phyloP scores from a whole-genome alignment of 2,113 vertebrate species.

The Hippocampus guttulatus region DNA sequence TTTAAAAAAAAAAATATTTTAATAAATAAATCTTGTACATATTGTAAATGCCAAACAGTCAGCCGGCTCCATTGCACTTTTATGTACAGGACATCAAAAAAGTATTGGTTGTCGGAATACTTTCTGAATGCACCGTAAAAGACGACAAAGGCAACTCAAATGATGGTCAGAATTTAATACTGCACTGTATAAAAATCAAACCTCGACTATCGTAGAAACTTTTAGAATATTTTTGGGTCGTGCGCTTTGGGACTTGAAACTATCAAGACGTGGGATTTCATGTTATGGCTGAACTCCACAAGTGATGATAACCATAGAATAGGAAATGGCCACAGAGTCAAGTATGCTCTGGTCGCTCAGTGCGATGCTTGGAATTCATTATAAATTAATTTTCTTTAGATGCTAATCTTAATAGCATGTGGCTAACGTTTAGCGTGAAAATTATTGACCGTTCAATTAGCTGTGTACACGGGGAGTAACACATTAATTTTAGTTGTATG shows the following conservation, averaged over 20 bases:
- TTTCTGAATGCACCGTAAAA: not conserved
- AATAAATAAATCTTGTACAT: conserved; percentile 14
- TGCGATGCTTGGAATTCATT: too few species aligned
- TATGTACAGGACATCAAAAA: not conserved
- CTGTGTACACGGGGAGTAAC: too few species aligned
- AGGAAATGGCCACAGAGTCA: too few species aligned
- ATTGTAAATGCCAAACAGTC: not conserved
- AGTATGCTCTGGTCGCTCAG: too few species aligned
- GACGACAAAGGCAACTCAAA: not conserved
- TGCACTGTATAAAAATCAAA: not conserved
- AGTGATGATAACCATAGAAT: too few species aligned
- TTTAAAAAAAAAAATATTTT: not conserved
- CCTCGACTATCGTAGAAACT: too few species aligned
- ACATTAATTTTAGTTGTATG: not conserved
- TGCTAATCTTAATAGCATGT: not conserved
- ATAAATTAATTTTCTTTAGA: too few species aligned
- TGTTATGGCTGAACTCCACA: too few species aligned
- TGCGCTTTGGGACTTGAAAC: not conserved
- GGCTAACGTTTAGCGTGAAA: not conserved
- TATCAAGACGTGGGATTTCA: too few species aligned
- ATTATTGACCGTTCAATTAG: too few species aligned
- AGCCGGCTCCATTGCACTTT: not conserved
- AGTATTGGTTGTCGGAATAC: not conserved
- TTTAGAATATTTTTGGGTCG: not conserved
- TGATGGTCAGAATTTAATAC: not conserved